Percentiles rank a stretch among this genome's conserved stretches.
phyloP scores from a whole-genome alignment of 2,888 invertebrate genomes.

The Hirtodrosophila histrioides region DNA sequence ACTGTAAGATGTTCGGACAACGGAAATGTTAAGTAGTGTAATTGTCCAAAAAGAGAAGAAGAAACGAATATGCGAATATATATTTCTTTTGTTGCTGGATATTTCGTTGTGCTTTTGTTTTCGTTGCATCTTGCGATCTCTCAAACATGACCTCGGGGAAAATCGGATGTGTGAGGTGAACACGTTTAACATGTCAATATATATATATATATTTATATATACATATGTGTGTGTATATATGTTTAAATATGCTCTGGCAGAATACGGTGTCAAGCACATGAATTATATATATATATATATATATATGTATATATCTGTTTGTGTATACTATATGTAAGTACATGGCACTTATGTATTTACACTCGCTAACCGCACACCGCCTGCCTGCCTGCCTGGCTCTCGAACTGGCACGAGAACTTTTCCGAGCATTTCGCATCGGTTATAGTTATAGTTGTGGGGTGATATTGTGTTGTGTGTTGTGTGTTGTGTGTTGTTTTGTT shows the following conservation, averaged over 20 bases:
- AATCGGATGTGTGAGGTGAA: slow-evolving; percentile 16
- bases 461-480: slow-evolving; percentile 9
- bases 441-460: slow-evolving; percentile 20
- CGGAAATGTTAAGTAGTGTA: neutral
- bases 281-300: neutral
- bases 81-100: neutral
- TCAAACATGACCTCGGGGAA: slow-evolving; percentile 33
- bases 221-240: slow-evolving; percentile 1
- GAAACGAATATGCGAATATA: neutral
- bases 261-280: too few relatives aligned
- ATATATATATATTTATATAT: neutral
- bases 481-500: slow-evolving; percentile 11
- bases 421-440: slow-evolving; percentile 33
- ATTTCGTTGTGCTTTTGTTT: neutral
- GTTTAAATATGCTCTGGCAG: neutral
- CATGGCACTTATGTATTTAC: neutral
- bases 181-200: slow-evolving; percentile 8
- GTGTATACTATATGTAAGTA: slow-evolving; percentile 2
- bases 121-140: slow-evolving; percentile 4
- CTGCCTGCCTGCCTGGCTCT: slow-evolving; percentile 9
- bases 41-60: neutral
- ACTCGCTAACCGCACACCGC: slow-evolving; percentile 30
- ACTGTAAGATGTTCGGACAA: too few relatives aligned
- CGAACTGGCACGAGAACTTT: slow-evolving; percentile 34
- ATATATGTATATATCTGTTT: neutral